Evolutionary conservation across 2,113 vertebrate genomes (phyloP).

Genomic region (Mustela nigripes): DNA sequence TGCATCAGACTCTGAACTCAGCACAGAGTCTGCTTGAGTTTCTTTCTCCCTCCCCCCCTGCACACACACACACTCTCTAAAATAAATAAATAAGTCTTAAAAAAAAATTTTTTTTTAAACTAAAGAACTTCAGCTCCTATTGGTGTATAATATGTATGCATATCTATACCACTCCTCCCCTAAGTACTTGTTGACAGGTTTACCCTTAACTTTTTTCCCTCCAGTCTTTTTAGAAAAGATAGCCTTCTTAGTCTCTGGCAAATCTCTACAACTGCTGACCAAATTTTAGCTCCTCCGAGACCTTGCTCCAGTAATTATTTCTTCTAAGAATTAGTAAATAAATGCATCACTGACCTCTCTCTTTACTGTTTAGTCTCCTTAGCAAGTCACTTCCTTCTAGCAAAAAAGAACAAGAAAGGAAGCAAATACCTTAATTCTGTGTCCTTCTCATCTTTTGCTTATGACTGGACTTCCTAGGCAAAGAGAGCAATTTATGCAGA

Average conservation of each 20-base stretch:
- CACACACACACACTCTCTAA: no score
- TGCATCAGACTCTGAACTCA: not conserved
- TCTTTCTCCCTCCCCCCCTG: not conserved
- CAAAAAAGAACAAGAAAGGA: not conserved
- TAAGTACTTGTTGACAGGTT: slow-evolving; percentile 11
- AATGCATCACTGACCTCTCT: not conserved
- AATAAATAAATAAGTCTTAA: not conserved
- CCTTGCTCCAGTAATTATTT: slow-evolving; percentile 46
- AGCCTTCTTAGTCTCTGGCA: not conserved
- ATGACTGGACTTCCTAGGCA: not conserved
- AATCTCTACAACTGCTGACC: slow-evolving; percentile 22
- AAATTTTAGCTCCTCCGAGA: not conserved
- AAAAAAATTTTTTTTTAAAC: not conserved
- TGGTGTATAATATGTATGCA: not conserved
- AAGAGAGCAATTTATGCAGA: slow-evolving; percentile 4
- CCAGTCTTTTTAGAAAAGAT: not conserved
- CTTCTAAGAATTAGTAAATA: slow-evolving; percentile 36
- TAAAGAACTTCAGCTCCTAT: not conserved
- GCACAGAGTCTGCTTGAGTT: not conserved
- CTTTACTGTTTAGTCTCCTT: slow-evolving; percentile 35
- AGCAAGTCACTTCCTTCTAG: slow-evolving; percentile 14
- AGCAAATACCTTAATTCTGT: not conserved
- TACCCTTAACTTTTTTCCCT: slow-evolving; percentile 24
- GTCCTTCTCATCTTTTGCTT: slow-evolving; percentile 1
- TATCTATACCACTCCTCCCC: not conserved